Evolutionary conservation across 2,113 vertebrate species (phyloP), one percentile per base, ranked within the genome.

Genomic region (Bothrops jararaca): DNA sequence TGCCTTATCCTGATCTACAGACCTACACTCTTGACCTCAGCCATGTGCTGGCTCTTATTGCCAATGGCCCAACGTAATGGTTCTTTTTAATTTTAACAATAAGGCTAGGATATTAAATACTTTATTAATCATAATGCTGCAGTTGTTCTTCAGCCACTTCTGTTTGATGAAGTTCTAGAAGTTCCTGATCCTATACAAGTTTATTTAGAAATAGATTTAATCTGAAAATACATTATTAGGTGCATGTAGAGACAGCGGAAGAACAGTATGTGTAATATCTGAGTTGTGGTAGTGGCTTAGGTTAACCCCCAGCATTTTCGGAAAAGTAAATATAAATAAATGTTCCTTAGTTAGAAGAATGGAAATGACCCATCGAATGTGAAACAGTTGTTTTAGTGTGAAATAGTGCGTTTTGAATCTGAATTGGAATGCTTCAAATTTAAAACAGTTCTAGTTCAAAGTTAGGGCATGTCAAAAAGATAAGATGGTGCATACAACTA

Each of bases 11-110:
- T 0, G 99, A 99, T 98, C 96, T 99, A 22, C 98, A 99, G 97
- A 99, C 99, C 90, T 99, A 99, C 91, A 98, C 98, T 0, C 98
- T 99, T 69, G 99, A 99, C 97, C 97, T 99, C 94, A 99, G 98
- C 96, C 98, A 99, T 0, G 96, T 99, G 89, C 98, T 99, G 29
- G 98, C 99, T 85, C 98, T 99, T 95, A 99, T 99, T 95, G 98
- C 98, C 1, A 98, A 99, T 7, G 99, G 99, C 57, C 99, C 99
- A 90, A 99, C 98, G 99, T 99, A 97, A 9, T 94, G 98, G 23
- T 34, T 85, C 85, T 86, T 57, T 95, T 57, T 9, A 95, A 95
- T 93, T 57, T 85, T 93, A 45, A 89, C 13, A 3, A 85, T 95
- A 24, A 7, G 34, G 69, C 26, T 53, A 54, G 23, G 18, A 57